Evolutionary conservation across 2,888 invertebrate genomes (phyloP).

Genomic region (Apodemia mormo): DNA sequence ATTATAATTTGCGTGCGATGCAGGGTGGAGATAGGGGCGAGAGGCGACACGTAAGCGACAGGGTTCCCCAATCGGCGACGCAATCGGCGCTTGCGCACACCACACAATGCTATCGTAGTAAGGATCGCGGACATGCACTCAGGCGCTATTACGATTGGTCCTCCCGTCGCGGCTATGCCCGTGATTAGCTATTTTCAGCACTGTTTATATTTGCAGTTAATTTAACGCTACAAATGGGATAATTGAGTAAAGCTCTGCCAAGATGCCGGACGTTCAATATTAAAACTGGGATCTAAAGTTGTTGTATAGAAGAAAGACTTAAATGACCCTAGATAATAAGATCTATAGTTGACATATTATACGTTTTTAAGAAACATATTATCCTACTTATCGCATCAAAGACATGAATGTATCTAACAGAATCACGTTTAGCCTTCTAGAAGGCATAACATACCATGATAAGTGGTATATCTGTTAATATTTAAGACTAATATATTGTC

Average conservation of each 20-base stretch:
- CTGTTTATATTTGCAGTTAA: constrained; percentile 36
- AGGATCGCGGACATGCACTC: constrained; percentile 73
- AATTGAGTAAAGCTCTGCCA: not conserved
- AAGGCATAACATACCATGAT: no score
- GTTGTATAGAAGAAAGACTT: not conserved
- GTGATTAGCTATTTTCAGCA: constrained; percentile 65
- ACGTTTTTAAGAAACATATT: no score
- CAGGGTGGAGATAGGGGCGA: constrained; percentile 65
- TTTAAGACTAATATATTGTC: no score
- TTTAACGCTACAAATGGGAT: constrained; percentile 24
- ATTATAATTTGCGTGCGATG: constrained; percentile 82
- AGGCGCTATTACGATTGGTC: constrained; percentile 75
- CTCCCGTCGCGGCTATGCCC: constrained; percentile 58
- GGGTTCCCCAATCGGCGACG: constrained; percentile 72
- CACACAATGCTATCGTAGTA: constrained; percentile 78
- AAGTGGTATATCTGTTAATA: no score
- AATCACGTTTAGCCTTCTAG: no score
- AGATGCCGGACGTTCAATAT: not conserved
- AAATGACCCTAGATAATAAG: not conserved
- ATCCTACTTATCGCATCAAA: no score
- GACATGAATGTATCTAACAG: no score
- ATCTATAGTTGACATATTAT: no score
- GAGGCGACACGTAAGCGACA: constrained; percentile 79
- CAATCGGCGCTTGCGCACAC: constrained; percentile 69
- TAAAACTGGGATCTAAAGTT: not conserved